Percentiles rank a stretch among this genome's conserved stretches.
Conservation (phyloP, 2,888 invertebrate genomes). For the Trichopoda pennipes region DNA sequence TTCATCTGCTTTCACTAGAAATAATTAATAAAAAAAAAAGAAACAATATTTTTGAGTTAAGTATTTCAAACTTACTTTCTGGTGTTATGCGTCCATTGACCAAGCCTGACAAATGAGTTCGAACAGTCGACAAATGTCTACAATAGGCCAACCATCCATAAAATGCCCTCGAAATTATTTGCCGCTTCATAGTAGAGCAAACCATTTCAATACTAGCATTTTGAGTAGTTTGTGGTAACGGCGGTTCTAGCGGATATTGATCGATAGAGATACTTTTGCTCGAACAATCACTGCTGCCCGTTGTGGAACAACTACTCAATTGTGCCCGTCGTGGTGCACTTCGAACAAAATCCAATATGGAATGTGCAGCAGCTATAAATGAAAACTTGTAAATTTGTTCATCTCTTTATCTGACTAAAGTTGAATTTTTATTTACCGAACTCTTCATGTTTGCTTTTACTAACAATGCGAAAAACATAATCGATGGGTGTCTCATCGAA, state of each 20-base stretch:
- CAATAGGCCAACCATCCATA: slow-evolving; percentile 98
- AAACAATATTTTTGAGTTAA: not conserved
- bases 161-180: slow-evolving; percentile 96
- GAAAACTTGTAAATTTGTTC: not conserved
- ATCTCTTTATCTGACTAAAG: not conserved
- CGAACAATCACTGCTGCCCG: slow-evolving; percentile 85
- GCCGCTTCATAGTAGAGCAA: slow-evolving; percentile 96
- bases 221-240: slow-evolving; percentile 80
- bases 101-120: slow-evolving; percentile 94
- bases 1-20: slow-evolving; percentile 83
- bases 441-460: slow-evolving; percentile 88
- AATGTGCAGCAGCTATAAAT: slow-evolving; percentile 85
- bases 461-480: slow-evolving; percentile 95
- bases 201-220: slow-evolving; percentile 87
- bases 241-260: slow-evolving; percentile 77
- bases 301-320: slow-evolving; percentile 86
- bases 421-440: slow-evolving; percentile 82
- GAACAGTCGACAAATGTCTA: slow-evolving; percentile 93
- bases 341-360: slow-evolving; percentile 84
- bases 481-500: slow-evolving; percentile 85
- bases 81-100: slow-evolving; percentile 88
- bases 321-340: slow-evolving; percentile 81
- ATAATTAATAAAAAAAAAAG: not conserved
- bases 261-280: slow-evolving; percentile 82
- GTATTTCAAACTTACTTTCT: slow-evolving; percentile 80